Evolutionary conservation across 2,797 vertebrate genomes (phyloP).

Genomic region (Lophotriccus pileatus): DNA sequence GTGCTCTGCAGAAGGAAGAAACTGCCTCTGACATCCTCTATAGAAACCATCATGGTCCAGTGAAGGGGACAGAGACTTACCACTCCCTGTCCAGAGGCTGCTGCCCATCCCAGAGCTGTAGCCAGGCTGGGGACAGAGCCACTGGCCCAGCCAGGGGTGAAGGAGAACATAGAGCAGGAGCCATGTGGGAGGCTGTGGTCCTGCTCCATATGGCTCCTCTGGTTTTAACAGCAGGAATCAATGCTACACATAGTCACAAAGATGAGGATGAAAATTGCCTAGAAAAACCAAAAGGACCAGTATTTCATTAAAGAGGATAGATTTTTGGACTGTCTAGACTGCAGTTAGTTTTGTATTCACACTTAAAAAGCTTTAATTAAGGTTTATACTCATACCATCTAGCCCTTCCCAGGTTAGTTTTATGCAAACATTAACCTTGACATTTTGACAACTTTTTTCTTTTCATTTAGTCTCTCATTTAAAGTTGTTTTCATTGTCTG

Average conservation of each 20-base stretch:
- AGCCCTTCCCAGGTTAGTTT: constrained; percentile 51
- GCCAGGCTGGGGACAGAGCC: neutral
- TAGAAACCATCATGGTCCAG: neutral
- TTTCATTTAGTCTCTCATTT: constrained; percentile 59
- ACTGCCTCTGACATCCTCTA: neutral
- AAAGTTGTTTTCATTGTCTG: constrained; percentile 56
- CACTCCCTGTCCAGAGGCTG: neutral
- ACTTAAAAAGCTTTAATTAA: constrained; percentile 38
- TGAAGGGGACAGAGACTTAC: neutral
- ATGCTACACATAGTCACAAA: neutral
- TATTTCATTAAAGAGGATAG: neutral
- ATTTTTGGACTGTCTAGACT: neutral
- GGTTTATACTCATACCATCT: neutral
- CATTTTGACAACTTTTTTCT: constrained; percentile 48
- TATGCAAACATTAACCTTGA: constrained; percentile 63
- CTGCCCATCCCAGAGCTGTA: neutral
- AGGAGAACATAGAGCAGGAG: neutral
- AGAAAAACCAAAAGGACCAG: neutral
- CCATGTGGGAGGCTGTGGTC: neutral
- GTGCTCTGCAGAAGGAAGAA: neutral
- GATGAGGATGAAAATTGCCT: neutral
- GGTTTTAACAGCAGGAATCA: neutral
- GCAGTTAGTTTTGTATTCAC: neutral
- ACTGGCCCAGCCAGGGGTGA: neutral
- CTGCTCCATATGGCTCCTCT: fast-evolving